Base-by-base conservation (phyloP, 2,113 vertebrate genomes). In the Anser cygnoides region DNA sequence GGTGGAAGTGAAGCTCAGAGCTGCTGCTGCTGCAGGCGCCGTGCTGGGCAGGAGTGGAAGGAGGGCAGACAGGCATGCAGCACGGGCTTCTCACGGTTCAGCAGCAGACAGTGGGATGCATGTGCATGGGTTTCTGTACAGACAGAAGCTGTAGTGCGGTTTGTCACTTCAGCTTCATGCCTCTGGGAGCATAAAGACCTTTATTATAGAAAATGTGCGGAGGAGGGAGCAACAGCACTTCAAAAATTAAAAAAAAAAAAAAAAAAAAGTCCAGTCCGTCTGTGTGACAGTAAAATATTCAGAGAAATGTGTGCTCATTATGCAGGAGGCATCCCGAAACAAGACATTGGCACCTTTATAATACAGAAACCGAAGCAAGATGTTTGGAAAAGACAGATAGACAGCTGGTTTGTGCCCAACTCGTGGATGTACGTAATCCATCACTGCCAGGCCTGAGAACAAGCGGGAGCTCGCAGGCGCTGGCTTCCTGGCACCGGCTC, bases 341-440 rank as follows among this genome's bases (percentile, higher is more conserved):
- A 55, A 94, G 93, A 67, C 92, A 74, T 6, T 96, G 93, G 91
- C 95, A 96, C 92, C 74, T 96, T 91, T 87, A 9, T 91, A 92
- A 85, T 80, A 67, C 67, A 91, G 77, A 70, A 92, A 80, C 77
- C 43, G 89, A 90, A 96, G 94, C 80, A 94, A 97, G 96, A 96
- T 93, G 94, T 96, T 96, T 92, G 95, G 93, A 87, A 82, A 81
- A 93, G 88, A 81, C 90, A 84, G 93, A 96, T 75, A 94, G 95
- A 91, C 96, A 96, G 91, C 96, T 96, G 93, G 96, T 96, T 95
- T 91, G 87, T 96, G 96, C 95, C 96, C 96, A 94, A 15, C 92
- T 94, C 76, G 50, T 58, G 93, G 89, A 76, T 93, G 93, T 96
- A 89, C 3, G 7, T 87, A 94, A 96, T 96, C 96, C 93, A 87